Evolutionary conservation across 1,140 invertebrate genomes (phyloP).

Genomic region (Latrodectus geometricus): DNA sequence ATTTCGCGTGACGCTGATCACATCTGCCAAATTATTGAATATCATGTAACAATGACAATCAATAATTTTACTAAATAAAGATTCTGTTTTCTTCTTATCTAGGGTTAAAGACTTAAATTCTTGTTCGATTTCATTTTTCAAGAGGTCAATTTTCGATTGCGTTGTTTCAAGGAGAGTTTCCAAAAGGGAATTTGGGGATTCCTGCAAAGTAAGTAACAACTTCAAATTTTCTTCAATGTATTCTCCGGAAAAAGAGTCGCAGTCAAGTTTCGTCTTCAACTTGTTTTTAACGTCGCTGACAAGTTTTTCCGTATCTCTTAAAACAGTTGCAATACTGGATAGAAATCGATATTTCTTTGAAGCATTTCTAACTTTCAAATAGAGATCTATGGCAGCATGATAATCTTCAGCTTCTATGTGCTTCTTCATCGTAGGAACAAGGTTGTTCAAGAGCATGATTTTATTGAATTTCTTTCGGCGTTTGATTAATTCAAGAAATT

Average conservation of each 20-base stretch:
- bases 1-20: neutral
- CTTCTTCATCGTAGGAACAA: constrained; percentile 14
- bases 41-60: too few relatives aligned
- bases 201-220: too few relatives aligned
- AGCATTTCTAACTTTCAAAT: neutral
- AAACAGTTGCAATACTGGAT: neutral
- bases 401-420: neutral
- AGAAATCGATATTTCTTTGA: neutral
- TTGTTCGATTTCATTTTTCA: too few relatives aligned
- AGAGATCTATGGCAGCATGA: neutral
- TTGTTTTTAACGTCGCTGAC: neutral
- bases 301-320: constrained; percentile 11
- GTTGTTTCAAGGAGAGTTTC: too few relatives aligned
- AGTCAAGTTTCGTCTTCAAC: constrained; percentile 14
- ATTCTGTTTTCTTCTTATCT: too few relatives aligned
- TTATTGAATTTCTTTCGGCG: neutral
- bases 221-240: too few relatives aligned
- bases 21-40: too few relatives aligned
- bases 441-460: neutral
- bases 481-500: neutral
- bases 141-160: too few relatives aligned
- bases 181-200: too few relatives aligned
- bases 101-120: too few relatives aligned
- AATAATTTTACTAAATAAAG: too few relatives aligned
- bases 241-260: neutral